Percentiles rank a stretch among this genome's conserved stretches.
Conservation (phyloP, 2,888 invertebrate genomes). For the Caprella mutica region DNA sequence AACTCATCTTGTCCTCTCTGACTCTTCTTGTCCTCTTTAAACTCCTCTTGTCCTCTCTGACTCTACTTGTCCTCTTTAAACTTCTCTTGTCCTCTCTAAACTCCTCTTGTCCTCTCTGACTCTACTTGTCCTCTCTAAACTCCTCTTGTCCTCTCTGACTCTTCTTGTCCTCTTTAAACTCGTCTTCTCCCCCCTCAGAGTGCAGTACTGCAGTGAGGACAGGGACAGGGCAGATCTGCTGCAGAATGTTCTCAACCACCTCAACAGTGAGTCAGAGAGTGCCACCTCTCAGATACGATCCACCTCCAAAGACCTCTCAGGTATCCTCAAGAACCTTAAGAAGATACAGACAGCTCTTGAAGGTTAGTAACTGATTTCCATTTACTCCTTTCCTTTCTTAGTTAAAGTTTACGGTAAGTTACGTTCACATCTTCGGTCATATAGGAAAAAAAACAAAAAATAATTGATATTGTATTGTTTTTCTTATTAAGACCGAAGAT, state of each 20-base stretch:
- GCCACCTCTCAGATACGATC: constrained; percentile 34
- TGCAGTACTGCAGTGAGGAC: constrained; percentile 37
- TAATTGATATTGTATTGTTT: neutral
- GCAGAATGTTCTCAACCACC: constrained; percentile 38
- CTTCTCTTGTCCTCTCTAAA: too few species aligned
- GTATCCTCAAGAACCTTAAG: constrained; percentile 46
- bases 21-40: too few species aligned
- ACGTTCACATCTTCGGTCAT: neutral
- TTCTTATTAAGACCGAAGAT: neutral
- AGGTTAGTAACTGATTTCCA: constrained; percentile 37
- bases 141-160: too few species aligned
- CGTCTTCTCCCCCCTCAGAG: too few species aligned
- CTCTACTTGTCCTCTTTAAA: too few species aligned
- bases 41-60: too few species aligned
- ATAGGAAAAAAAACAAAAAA: neutral
- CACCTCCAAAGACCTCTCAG: constrained; percentile 44
- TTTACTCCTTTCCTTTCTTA: neutral
- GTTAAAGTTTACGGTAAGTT: neutral
- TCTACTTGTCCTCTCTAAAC: too few species aligned
- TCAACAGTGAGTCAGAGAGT: constrained; percentile 32
- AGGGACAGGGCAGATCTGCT: constrained; percentile 38
- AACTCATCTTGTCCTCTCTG: too few species aligned
- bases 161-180: too few species aligned
- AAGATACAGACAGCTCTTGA: constrained; percentile 46
- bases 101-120: too few species aligned